Conservation (phyloP, 2,113 vertebrate species). For the Oceanodroma tethys region DNA sequence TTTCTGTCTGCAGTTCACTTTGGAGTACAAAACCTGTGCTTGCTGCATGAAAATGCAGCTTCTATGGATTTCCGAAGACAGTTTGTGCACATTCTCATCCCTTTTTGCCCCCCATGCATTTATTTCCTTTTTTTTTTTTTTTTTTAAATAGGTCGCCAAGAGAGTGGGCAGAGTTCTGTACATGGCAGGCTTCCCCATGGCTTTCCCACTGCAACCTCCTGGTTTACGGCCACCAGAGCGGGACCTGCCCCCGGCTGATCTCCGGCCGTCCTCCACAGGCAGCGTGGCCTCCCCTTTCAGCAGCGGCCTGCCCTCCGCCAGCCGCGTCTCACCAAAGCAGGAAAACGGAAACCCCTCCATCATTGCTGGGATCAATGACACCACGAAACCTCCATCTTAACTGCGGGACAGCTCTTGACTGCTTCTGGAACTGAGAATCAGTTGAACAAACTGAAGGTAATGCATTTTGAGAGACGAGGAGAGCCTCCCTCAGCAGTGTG, state of each 20-base stretch:
- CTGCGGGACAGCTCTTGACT: neutral
- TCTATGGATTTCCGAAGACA: accelerated
- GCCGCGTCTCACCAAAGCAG: constrained; percentile 84
- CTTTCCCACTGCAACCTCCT: constrained; percentile 87
- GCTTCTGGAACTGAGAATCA: neutral
- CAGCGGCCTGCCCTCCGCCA: constrained; percentile 58
- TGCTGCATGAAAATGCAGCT: neutral
- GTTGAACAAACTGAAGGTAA: neutral
- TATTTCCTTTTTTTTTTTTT: neutral
- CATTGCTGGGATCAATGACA: constrained; percentile 67
- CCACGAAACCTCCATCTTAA: constrained; percentile 83
- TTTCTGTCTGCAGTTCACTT: neutral
- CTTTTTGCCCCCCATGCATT: accelerated
- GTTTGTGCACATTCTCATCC: accelerated
- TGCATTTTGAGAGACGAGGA: neutral
- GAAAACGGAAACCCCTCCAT: constrained; percentile 80
- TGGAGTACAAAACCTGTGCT: neutral
- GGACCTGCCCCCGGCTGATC: constrained; percentile 68
- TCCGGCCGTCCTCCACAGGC: constrained; percentile 80
- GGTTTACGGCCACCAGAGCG: constrained; percentile 75
- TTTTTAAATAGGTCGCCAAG: constrained; percentile 82
- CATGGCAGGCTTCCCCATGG: constrained; percentile 92
- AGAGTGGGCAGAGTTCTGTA: constrained; percentile 90
- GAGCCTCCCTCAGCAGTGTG: neutral
- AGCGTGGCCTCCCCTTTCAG: constrained; percentile 82